Evolutionary conservation across 1,140 invertebrate species (phyloP).

Genomic region (Globodera rostochiensis): DNA sequence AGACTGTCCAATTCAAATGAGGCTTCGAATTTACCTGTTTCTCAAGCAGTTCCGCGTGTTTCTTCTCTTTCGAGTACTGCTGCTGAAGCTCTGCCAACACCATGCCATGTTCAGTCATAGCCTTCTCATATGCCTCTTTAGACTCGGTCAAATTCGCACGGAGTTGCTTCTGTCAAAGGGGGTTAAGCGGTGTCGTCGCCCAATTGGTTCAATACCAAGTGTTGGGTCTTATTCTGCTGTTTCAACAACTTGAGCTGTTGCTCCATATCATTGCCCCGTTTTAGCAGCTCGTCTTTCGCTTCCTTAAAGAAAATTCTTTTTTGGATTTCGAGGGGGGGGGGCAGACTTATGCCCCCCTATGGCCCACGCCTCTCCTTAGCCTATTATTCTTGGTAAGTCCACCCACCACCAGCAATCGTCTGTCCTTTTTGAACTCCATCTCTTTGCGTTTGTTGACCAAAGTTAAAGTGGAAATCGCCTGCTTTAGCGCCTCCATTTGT

Average conservation of each 20-base stretch:
- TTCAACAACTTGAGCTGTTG: constrained; percentile 1
- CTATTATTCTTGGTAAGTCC: too few species aligned
- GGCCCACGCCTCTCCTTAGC: too few species aligned
- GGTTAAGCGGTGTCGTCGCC: too few species aligned
- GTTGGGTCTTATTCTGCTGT: constrained; percentile 18
- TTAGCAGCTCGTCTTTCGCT: constrained; percentile 5
- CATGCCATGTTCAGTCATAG: constrained; percentile 47
- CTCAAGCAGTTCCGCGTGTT: constrained; percentile 39
- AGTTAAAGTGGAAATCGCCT: constrained; percentile 48
- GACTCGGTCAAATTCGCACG: constrained; percentile 35
- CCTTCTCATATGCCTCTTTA: constrained; percentile 40
- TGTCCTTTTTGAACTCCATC: constrained; percentile 50
- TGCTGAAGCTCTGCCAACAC: constrained; percentile 52
- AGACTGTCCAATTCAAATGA: background rate
- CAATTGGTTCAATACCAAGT: background rate
- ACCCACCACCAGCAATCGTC: constrained; percentile 38
- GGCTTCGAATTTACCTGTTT: constrained; percentile 35
- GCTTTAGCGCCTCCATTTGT: constrained; percentile 48
- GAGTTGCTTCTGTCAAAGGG: constrained; percentile 18
- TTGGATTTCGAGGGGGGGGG: too few species aligned
- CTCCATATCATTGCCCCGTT: background rate
- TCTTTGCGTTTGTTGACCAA: constrained; percentile 55
- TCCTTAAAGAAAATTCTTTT: background rate
- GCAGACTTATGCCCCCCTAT: too few species aligned
- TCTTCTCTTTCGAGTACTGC: constrained; percentile 45